Evolutionary conservation across 2,888 invertebrate genomes (phyloP).

Genomic region (Chironomus tentans): DNA sequence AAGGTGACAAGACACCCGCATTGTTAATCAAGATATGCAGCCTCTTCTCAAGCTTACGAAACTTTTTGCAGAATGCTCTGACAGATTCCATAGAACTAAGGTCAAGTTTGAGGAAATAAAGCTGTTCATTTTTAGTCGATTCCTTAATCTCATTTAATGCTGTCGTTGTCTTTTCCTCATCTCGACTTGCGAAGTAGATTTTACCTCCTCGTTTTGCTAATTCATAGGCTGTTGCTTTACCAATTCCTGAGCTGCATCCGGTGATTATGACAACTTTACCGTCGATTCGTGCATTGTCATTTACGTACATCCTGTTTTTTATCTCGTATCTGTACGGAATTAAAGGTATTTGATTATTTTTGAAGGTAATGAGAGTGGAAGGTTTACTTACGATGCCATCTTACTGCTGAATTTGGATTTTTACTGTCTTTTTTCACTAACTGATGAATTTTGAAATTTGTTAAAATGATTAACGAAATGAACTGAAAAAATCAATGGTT

Average conservation of each 20-base stretch:
- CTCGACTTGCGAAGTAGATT: slow-evolving; percentile 79
- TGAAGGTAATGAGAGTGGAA: too few relatives aligned
- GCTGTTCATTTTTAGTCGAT: slow-evolving; percentile 38
- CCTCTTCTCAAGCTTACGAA: slow-evolving; percentile 51
- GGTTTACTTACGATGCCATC: too few relatives aligned
- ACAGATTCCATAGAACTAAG: slow-evolving; percentile 63
- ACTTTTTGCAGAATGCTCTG: slow-evolving; percentile 51
- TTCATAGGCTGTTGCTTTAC: slow-evolving; percentile 61
- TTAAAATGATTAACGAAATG: too few relatives aligned
- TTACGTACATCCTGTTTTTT: slow-evolving; percentile 32
- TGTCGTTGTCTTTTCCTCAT: slow-evolving; percentile 65
- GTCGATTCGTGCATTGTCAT: slow-evolving; percentile 46
- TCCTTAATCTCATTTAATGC: slow-evolving; percentile 38
- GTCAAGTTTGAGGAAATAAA: slow-evolving; percentile 68
- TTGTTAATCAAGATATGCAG: slow-evolving; percentile 73
- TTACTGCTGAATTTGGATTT: too few relatives aligned
- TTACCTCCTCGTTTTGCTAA: slow-evolving; percentile 66
- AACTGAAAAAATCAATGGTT: too few relatives aligned
- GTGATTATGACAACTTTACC: slow-evolving; percentile 65
- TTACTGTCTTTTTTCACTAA: too few relatives aligned
- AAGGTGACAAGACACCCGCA: slow-evolving; percentile 68
- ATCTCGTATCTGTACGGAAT: neutral
- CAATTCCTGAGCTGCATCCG: slow-evolving; percentile 75
- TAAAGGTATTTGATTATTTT: neutral
- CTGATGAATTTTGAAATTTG: too few relatives aligned